These are phyloP conservation scores for Dicyrtomina minuta DNA, from an alignment of 2,888 invertebrate genomes.

Conservation along the genomic window DNA sequence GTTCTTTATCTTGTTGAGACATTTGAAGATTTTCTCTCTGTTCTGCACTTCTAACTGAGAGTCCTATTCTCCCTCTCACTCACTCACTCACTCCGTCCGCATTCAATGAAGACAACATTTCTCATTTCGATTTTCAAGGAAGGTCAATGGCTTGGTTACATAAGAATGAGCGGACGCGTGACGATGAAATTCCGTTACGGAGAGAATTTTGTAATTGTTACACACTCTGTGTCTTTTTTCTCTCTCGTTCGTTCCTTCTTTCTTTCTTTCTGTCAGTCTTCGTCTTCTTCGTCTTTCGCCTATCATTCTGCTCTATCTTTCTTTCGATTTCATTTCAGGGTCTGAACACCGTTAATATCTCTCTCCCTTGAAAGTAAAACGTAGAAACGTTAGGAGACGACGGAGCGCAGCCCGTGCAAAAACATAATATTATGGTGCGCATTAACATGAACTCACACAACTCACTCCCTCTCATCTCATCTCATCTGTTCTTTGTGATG, in stretches of 20 bases:
- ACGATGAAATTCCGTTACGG: constrained; percentile 46
- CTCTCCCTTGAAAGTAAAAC: not conserved
- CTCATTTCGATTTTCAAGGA: constrained; percentile 53
- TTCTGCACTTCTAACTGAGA: no score
- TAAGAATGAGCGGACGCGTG: constrained; percentile 29
- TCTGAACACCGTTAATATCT: not conserved
- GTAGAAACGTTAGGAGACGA: no score
- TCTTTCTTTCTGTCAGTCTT: not conserved
- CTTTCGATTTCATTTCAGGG: constrained; percentile 5
- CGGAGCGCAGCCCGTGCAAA: not conserved
- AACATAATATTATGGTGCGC: not conserved
- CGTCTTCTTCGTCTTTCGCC: not conserved
- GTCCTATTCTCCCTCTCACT: not conserved
- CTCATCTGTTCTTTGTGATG: no score
- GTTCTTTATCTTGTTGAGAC: no score
- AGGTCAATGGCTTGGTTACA: constrained; percentile 52
- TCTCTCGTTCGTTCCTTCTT: not conserved
- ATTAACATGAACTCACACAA: no score
- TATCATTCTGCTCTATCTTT: constrained; percentile 3
- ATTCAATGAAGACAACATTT: constrained; percentile 26
- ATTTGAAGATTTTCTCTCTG: no score
- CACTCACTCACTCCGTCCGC: not conserved
- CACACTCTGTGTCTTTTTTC: not conserved
- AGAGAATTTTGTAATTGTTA: constrained; percentile 43
- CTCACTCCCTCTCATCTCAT: no score